A percentile compares a stretch with the other conserved stretches of the same genome.
Conservation (phyloP, 2,888 invertebrate species). For the Globia sparganii region DNA sequence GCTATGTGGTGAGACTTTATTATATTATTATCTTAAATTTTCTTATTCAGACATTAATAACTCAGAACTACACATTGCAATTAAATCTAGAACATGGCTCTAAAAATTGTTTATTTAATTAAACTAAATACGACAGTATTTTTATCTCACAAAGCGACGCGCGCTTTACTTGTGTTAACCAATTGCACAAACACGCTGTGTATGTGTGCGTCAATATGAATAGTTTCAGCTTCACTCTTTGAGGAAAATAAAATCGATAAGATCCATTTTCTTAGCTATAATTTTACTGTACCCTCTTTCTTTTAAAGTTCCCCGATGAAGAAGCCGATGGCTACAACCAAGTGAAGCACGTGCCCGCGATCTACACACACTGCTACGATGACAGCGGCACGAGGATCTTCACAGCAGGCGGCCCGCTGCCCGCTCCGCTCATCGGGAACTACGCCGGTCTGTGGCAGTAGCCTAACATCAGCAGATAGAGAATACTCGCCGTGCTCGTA, state of each 20-base stretch:
- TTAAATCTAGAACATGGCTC: neutral
- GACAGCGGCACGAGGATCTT: slow-evolving; percentile 97
- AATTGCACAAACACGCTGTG: neutral
- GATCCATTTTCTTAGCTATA: neutral
- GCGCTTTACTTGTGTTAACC: neutral
- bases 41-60: neutral
- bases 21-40: neutral
- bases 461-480: neutral
- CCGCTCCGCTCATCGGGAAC: slow-evolving; percentile 97
- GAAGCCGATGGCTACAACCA: slow-evolving; percentile 95
- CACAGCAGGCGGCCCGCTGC: slow-evolving; percentile 98
- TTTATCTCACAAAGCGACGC: neutral
- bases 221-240: neutral
- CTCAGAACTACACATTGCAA: neutral
- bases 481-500: neutral
- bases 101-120: neutral
- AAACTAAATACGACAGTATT: neutral
- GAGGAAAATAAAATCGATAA: neutral
- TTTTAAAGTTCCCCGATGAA: slow-evolving; percentile 94
- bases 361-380: slow-evolving; percentile 99
- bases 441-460: slow-evolving; percentile 98
- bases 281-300: neutral
- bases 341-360: slow-evolving; percentile 97
- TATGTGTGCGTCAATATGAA: neutral
- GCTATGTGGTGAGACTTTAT: slow-evolving; percentile 93